phyloP scores from a whole-genome alignment of 2,113 vertebrate species.

The Asarcornis scutulata region DNA sequence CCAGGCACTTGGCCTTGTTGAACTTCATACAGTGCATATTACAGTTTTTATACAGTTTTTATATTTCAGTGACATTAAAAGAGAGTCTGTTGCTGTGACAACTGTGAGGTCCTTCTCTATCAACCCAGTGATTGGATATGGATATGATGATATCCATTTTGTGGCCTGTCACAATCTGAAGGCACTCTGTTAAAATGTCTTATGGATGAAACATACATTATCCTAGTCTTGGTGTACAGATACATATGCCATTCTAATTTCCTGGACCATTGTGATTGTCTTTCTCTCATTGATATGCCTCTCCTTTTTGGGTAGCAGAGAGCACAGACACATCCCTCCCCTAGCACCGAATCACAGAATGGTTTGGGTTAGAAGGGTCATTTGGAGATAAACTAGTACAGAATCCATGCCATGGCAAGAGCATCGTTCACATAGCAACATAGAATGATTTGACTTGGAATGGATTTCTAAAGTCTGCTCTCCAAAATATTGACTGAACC shows the following conservation, averaged over 20 bases:
- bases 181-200: not conserved
- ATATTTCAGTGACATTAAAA: not conserved
- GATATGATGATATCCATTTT: not conserved
- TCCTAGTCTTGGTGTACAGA: not conserved
- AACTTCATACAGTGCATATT: too few relatives aligned
- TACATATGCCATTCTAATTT: not conserved
- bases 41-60: too few relatives aligned
- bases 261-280: not conserved
- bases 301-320: not conserved
- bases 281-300: not conserved
- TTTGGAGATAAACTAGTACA: too few relatives aligned
- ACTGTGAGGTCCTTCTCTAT: not conserved
- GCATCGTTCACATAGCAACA: too few relatives aligned
- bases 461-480: too few relatives aligned
- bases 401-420: too few relatives aligned
- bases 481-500: not conserved
- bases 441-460: too few relatives aligned
- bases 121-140: not conserved
- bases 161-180: not conserved
- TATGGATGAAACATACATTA: not conserved
- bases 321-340: not conserved
- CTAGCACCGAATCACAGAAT: not conserved
- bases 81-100: not conserved
- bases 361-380: too few relatives aligned
- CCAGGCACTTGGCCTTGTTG: too few relatives aligned